Evolutionary conservation across 2,113 vertebrate species (phyloP).

Genomic region (Python bivittatus): DNA sequence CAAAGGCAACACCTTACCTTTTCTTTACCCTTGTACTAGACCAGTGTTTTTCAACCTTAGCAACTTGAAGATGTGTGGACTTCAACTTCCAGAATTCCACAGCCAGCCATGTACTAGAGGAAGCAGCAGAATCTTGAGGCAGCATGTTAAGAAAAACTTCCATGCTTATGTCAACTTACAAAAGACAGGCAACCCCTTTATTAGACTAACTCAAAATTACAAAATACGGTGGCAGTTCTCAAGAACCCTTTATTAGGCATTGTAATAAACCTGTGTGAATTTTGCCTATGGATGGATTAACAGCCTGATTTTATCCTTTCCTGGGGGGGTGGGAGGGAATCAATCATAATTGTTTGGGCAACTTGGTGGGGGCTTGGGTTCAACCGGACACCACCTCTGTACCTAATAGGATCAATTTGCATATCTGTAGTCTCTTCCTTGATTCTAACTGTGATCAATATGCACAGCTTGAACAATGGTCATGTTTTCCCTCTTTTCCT

Average conservation of each 20-base stretch:
- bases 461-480: background rate
- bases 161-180: background rate
- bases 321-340: background rate
- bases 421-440: background rate
- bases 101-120: background rate
- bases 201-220: background rate
- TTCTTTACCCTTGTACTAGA: background rate
- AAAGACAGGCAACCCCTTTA: background rate
- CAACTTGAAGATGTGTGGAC: too few relatives aligned
- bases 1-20: background rate
- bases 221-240: background rate
- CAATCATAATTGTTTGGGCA: background rate
- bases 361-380: background rate
- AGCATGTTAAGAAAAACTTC: background rate
- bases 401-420: background rate
- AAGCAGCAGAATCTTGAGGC: background rate
- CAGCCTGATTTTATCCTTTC: background rate
- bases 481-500: background rate
- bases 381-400: background rate
- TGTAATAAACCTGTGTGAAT: background rate
- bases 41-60: too few relatives aligned
- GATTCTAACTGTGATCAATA: background rate
- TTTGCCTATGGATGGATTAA: background rate
- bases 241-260: background rate
- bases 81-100: too few relatives aligned